Conservation (phyloP, 2,113 vertebrate genomes). For the Paracanthobrama guichenoti region DNA sequence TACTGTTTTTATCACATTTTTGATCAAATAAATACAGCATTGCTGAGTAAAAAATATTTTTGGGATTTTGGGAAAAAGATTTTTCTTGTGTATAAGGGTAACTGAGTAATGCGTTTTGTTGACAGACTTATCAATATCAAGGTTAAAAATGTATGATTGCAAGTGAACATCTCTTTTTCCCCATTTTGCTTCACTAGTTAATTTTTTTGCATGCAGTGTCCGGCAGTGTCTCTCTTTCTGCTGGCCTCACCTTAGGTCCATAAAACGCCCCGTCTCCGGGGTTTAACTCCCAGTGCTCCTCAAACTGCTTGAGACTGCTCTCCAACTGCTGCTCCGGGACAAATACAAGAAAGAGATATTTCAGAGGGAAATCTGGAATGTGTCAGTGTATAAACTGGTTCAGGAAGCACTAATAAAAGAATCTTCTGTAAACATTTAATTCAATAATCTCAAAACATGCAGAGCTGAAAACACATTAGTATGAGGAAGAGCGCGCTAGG, state of each 20-base stretch:
- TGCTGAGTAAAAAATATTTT: not conserved
- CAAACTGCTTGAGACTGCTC: conserved; percentile 81
- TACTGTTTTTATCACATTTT: too few species aligned
- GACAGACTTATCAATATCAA: not conserved
- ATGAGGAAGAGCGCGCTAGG: not conserved
- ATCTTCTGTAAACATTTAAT: conserved; percentile 14
- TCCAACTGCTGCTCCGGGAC: conserved; percentile 78
- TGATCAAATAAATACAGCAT: not conserved
- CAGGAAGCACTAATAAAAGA: not conserved
- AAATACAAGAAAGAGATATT: conserved; percentile 39
- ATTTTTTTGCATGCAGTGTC: not conserved
- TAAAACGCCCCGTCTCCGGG: conserved; percentile 91
- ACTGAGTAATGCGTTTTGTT: not conserved
- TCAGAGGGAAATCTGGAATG: not conserved
- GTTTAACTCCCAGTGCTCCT: conserved; percentile 84
- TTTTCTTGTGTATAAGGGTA: not conserved
- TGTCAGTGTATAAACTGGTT: not conserved
- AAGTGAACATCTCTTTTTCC: not conserved
- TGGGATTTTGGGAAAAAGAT: too few species aligned
- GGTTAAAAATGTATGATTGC: not conserved
- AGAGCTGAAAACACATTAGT: not conserved
- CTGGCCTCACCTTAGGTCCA: conserved; percentile 86
- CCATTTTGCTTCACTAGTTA: not conserved
- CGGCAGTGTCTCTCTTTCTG: not conserved
- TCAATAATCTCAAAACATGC: not conserved